Conservation (phyloP, 2,797 vertebrate species). For the Pipistrellus nathusii region DNA sequence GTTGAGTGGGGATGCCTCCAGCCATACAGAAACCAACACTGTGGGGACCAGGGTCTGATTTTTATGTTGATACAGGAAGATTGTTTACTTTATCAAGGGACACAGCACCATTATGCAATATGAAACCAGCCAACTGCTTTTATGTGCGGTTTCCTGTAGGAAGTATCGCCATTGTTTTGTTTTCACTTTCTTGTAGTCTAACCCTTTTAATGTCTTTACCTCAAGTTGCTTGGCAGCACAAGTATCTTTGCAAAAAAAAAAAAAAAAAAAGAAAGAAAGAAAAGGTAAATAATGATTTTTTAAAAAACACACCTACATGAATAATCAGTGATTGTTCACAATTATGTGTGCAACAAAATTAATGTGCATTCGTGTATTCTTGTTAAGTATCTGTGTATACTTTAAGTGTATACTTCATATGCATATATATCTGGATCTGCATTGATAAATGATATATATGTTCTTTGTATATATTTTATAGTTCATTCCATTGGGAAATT, state of each 20-base stretch:
- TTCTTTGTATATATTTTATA: conserved; percentile 76
- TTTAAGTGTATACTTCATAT: conserved; percentile 72
- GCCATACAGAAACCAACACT: conserved; percentile 92
- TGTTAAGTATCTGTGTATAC: conserved; percentile 76
- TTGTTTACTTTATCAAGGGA: conserved; percentile 92
- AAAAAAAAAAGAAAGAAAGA: conserved; percentile 80
- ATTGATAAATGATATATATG: conserved; percentile 74
- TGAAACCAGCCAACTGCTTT: conserved; percentile 98
- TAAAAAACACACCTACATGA: conserved; percentile 72
- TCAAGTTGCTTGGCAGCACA: conserved; percentile 93
- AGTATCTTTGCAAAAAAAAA: conserved; percentile 89
- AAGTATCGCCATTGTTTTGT: conserved; percentile 84
- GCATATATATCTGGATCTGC: conserved; percentile 72
- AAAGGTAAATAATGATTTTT: conserved; percentile 76
- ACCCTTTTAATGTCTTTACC: conserved; percentile 92
- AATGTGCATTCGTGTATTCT: conserved; percentile 74
- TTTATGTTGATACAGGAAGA: conserved; percentile 91
- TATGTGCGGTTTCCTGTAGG: conserved; percentile 86
- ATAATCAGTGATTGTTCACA: conserved; percentile 83
- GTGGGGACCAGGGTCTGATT: conserved; percentile 87
- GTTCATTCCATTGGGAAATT: conserved; percentile 78
- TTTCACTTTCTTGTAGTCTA: conserved; percentile 88
- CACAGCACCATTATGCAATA: conserved; percentile 99
- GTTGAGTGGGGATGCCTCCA: conserved; percentile 86
- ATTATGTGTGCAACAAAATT: conserved; percentile 85